phyloP scores from a whole-genome alignment of 2,888 invertebrate species.

The Cheilosia vulpina region DNA sequence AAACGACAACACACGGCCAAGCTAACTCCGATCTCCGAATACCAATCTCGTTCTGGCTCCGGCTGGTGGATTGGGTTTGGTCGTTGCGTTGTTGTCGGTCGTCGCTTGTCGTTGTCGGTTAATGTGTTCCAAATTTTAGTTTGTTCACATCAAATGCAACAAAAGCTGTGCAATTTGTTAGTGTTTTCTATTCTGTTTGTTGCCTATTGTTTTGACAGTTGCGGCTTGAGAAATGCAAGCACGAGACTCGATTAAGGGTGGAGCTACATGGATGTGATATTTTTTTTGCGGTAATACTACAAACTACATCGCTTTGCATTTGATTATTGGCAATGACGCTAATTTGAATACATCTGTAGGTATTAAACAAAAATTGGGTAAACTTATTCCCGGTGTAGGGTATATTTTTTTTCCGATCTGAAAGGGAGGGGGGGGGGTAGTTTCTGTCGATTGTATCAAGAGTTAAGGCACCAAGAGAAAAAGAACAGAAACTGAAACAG shows the following conservation, averaged over 20 bases:
- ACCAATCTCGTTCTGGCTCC: slow-evolving; percentile 60
- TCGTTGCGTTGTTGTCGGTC: slow-evolving; percentile 4
- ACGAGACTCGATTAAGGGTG: slow-evolving; percentile 42
- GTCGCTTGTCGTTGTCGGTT: slow-evolving; percentile 63
- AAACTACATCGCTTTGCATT: neutral
- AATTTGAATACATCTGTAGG: too few species aligned
- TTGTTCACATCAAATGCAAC: slow-evolving; percentile 3
- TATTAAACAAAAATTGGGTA: too few species aligned
- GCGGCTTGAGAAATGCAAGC: slow-evolving; percentile 20
- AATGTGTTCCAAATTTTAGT: slow-evolving; percentile 42
- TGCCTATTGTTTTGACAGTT: slow-evolving; percentile 54
- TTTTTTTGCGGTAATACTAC: neutral
- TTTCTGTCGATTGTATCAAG: too few species aligned
- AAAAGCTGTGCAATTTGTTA: slow-evolving; percentile 24
- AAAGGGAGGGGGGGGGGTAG: too few species aligned
- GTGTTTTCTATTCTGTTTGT: slow-evolving; percentile 38
- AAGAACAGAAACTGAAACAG: too few species aligned
- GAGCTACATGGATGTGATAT: neutral
- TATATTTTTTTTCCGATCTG: too few species aligned
- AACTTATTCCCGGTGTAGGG: too few species aligned
- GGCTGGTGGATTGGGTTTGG: slow-evolving; percentile 43
- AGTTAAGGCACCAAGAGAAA: too few species aligned
- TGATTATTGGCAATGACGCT: too few species aligned
- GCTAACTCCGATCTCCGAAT: slow-evolving; percentile 58
- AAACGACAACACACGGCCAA: slow-evolving; percentile 64